phyloP scores from a whole-genome alignment of 2,888 invertebrate genomes.

The Micropterix aruncella region DNA sequence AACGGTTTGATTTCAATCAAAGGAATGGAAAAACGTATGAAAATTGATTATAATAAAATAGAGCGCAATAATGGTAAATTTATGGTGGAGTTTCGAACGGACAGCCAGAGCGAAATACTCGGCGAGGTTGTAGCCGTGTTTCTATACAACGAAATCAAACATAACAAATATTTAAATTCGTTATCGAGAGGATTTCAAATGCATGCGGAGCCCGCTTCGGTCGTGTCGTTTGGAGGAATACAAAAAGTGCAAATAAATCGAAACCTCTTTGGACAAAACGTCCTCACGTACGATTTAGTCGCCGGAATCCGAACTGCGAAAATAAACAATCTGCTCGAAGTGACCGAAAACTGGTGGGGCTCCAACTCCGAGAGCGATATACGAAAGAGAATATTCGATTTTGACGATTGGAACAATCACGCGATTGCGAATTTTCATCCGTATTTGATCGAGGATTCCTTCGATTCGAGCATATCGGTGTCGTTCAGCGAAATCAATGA shows the following conservation, averaged over 20 bases:
- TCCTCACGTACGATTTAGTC: conserved; percentile 76
- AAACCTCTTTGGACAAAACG: conserved; percentile 78
- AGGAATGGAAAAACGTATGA: conserved; percentile 95
- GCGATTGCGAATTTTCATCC: conserved; percentile 86
- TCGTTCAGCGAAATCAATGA: conserved; percentile 42
- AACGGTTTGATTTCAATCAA: conserved; percentile 63
- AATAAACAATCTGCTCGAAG: conserved; percentile 75
- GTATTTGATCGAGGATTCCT: conserved; percentile 63
- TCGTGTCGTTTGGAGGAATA: conserved; percentile 84
- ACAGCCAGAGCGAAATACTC: conserved; percentile 87
- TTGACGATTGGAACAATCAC: conserved; percentile 98
- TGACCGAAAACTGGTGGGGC: conserved; percentile 96
- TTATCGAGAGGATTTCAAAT: conserved; percentile 24
- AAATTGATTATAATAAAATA: conserved; percentile 68
- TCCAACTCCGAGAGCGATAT: conserved; percentile 59
- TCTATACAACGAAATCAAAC: conserved; percentile 59
- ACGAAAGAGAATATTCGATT: conserved; percentile 81
- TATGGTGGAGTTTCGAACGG: conserved; percentile 76
- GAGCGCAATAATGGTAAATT: conserved; percentile 66
- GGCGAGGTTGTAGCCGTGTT: conserved; percentile 73
- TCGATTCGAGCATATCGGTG: conserved; percentile 63
- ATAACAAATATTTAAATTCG: conserved; percentile 40
- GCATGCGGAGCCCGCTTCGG: conserved; percentile 55
- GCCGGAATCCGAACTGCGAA: conserved; percentile 86
- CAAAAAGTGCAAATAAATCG: conserved; percentile 85